Evolutionary conservation across 2,797 vertebrate species (phyloP).

Genomic region (Myotis vivesi): DNA sequence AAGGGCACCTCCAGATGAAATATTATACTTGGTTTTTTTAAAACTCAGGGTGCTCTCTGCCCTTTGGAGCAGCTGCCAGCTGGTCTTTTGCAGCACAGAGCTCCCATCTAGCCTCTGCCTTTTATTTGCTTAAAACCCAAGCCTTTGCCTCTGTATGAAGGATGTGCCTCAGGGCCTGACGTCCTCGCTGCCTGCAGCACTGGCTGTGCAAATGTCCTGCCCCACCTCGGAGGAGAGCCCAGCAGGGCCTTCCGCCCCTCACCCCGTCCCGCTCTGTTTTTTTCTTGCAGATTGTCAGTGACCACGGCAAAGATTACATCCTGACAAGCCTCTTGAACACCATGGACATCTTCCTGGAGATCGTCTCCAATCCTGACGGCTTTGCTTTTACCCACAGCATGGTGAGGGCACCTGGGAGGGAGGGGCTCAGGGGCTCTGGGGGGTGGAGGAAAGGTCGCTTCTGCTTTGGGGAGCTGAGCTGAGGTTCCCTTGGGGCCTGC

Average conservation of each 20-base stretch:
- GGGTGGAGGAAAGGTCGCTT: background rate
- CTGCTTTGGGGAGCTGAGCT: background rate
- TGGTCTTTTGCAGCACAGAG: background rate
- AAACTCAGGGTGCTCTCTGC: background rate
- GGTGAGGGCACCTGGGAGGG: constrained; percentile 65
- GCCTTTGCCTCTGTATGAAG: background rate
- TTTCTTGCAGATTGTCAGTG: constrained; percentile 74
- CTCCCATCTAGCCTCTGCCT: background rate
- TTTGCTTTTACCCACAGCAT: constrained; percentile 85
- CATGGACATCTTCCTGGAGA: constrained; percentile 86
- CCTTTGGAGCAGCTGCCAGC: background rate
- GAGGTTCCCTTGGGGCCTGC: background rate
- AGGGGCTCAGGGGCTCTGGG: background rate
- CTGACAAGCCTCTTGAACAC: constrained; percentile 79
- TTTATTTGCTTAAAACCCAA: background rate
- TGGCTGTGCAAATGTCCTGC: background rate
- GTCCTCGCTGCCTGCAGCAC: background rate
- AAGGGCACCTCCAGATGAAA: background rate
- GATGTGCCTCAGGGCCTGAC: background rate
- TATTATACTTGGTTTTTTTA: background rate
- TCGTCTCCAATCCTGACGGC: constrained; percentile 85
- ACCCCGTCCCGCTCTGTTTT: background rate
- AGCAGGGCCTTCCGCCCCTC: background rate
- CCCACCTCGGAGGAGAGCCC: background rate
- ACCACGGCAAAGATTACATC: constrained; percentile 71